These are phyloP conservation scores for Pseudorhiza aurosa DNA, from an alignment of 30 jellyfish, hydroid and myxozoan genomes.

Conservation along the genomic window DNA sequence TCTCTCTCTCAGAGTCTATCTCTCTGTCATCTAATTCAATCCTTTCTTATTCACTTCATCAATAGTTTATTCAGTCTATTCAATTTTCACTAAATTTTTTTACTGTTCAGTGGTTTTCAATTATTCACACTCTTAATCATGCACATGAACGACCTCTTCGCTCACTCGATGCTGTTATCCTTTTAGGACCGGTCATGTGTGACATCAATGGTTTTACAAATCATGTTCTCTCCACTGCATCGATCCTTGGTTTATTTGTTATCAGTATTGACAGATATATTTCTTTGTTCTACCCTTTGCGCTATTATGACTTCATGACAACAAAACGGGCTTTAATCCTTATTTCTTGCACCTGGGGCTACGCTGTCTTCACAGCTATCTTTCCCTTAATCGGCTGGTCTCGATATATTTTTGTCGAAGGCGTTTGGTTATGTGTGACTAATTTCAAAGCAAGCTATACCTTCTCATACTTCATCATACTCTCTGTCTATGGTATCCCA, in stretches of 20 bases:
- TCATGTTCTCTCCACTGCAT: conserved; percentile 61
- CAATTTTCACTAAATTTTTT: no score
- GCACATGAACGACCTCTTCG: neutral
- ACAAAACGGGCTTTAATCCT: conserved; percentile 39
- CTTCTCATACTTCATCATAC: conserved; percentile 56
- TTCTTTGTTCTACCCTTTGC: conserved; percentile 57
- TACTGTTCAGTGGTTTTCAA: neutral
- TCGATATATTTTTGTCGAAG: conserved; percentile 24
- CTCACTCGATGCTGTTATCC: neutral
- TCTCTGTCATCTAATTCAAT: no score
- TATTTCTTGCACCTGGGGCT: conserved; percentile 51
- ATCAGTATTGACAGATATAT: conserved; percentile 73
- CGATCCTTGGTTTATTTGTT: conserved; percentile 44
- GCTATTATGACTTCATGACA: conserved; percentile 56
- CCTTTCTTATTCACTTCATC: no score
- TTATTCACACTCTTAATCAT: neutral
- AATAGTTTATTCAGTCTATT: neutral
- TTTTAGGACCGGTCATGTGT: conserved; percentile 51
- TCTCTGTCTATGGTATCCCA: conserved; percentile 52
- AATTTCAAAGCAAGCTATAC: conserved; percentile 46
- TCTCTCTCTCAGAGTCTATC: no score
- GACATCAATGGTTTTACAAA: conserved; percentile 65
- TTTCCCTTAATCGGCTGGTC: conserved; percentile 69
- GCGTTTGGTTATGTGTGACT: conserved; percentile 69
- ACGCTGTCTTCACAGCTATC: conserved; percentile 40